Evolutionary conservation across 2,113 vertebrate species (phyloP).

Genomic region (Cololabis saira): DNA sequence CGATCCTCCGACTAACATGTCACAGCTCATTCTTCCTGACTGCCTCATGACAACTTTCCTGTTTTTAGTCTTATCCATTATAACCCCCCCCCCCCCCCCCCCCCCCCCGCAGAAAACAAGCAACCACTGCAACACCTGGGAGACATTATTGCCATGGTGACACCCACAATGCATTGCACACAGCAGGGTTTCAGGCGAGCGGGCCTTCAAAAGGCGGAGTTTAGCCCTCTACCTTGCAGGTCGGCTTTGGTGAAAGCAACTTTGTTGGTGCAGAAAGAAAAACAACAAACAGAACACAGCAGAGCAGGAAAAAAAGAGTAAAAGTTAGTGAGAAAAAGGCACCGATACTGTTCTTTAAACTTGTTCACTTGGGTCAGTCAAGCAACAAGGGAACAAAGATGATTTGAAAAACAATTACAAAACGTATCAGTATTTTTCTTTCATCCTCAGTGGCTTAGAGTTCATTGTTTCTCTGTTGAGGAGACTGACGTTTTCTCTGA

Average conservation of each 20-base stretch:
- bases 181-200: slow-evolving; percentile 82
- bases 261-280: slow-evolving; percentile 89
- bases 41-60: not conserved
- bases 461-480: not conserved
- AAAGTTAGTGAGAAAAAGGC: slow-evolving; percentile 84
- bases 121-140: slow-evolving; percentile 30
- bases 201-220: slow-evolving; percentile 77
- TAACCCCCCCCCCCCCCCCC: too few relatives aligned
- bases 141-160: slow-evolving; percentile 66
- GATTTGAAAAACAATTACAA: not conserved
- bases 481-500: not conserved
- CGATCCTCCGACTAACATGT: too few relatives aligned
- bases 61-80: not conserved
- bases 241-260: slow-evolving; percentile 99
- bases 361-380: slow-evolving; percentile 18
- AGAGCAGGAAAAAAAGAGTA: slow-evolving; percentile 79
- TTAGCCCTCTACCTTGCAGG: slow-evolving; percentile 94
- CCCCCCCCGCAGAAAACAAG: slow-evolving; percentile 49
- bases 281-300: slow-evolving; percentile 69
- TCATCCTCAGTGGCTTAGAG: too few relatives aligned
- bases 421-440: too few relatives aligned
- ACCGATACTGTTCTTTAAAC: slow-evolving; percentile 40
- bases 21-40: not conserved
- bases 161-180: slow-evolving; percentile 82
- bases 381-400: slow-evolving; percentile 50